These are phyloP conservation scores for Dolichomitus sp. DNA, from an alignment of 2,888 invertebrate genomes.

Conservation along the genomic window DNA sequence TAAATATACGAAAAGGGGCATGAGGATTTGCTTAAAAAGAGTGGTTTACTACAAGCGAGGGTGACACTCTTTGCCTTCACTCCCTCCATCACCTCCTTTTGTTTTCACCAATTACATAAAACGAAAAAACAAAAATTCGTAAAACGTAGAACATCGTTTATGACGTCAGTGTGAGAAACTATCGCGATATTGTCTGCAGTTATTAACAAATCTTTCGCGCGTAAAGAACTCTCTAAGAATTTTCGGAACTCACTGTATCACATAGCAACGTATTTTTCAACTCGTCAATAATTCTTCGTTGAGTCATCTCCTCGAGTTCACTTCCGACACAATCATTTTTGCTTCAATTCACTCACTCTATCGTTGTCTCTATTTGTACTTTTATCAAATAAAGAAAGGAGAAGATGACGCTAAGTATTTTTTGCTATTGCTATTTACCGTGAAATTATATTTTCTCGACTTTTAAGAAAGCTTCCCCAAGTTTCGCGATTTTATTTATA, in stretches of 20 bases:
- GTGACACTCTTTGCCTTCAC: neutral
- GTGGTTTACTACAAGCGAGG: neutral
- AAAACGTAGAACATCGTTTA: neutral
- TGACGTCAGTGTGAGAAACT: neutral
- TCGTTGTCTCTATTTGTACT: neutral
- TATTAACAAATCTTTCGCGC: neutral
- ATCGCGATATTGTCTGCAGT: neutral
- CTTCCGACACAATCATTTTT: neutral
- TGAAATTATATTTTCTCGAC: neutral
- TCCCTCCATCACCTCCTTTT: neutral
- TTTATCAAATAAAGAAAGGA: neutral
- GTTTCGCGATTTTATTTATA: neutral
- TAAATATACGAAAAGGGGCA: neutral
- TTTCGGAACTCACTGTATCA: neutral
- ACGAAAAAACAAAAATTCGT: neutral
- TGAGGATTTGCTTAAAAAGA: constrained; percentile 1
- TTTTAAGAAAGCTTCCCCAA: neutral
- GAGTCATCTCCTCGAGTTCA: neutral
- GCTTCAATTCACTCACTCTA: no score
- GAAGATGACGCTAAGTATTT: neutral
- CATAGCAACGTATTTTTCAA: neutral
- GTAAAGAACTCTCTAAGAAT: neutral
- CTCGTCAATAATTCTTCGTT: neutral
- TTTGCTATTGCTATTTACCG: neutral
- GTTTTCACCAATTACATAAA: neutral